Base-by-base conservation (phyloP, 1,140 invertebrate species). In the Panagrolaimus sp. region DNA sequence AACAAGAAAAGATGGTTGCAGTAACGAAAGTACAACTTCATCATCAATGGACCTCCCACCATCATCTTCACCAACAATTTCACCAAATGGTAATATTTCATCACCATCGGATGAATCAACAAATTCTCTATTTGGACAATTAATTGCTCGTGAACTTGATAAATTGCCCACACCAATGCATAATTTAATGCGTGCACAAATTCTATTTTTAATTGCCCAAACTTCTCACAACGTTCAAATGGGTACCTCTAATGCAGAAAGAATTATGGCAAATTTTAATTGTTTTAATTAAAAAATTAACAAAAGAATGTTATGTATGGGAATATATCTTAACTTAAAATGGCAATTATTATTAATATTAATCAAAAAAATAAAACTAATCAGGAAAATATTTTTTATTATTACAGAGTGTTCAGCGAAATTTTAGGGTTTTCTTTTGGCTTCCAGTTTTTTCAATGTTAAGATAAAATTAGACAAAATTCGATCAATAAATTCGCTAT, bases 141-240 rank as follows among this genome's bases (percentile, higher is more conserved):
- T 72, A 9, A 71, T 72, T 7, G 71, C 71, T 20, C 69, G 65
- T 1, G 71, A 72, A 47, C 31, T 72, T 11, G 71, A 72, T 71
- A 72, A 72, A 67, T 53, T 72, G 63, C 63, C 71, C 4, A 23
- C 71, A 1, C 25, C 23, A 13, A 74, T 73, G 63, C 71, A 72
- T 38, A 72, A 72, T 31, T 8, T 72, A 5, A 62, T 74, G 11
- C 71, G 71, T 9, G 71, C 71, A 5, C 71, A 72, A 66, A 44
- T 72, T 9, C 70, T 72, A 5, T 57, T 72, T 16, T 42, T 72
- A 38, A 53, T 72, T 13, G 71, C 71, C 25, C 71, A 72, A 42
- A 23, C 70, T 11, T 68, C 71, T 4, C 38, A 63, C 43, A 46
- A 57, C 27, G 51, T 57, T 11, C 51, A 57, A 57, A 38, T 38